Evolutionary conservation across 2,113 vertebrate species (phyloP).

Genomic region (Boulengerochromis microlepis): DNA sequence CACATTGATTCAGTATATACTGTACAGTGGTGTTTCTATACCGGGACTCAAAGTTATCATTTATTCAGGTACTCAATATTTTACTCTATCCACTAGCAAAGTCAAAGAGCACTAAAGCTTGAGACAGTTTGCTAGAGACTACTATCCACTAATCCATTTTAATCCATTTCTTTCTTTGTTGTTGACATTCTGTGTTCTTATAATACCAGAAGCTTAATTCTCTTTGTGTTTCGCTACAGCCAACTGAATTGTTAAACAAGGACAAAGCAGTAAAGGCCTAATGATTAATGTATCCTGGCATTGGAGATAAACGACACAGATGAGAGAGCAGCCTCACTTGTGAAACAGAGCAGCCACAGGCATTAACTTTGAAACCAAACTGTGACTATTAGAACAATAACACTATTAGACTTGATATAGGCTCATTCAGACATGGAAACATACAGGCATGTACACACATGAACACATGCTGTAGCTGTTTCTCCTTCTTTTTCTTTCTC

Average conservation of each 20-base stretch:
- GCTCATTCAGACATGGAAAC: neutral
- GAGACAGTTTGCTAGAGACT: neutral
- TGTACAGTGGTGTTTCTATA: neutral
- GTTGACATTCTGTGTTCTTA: neutral
- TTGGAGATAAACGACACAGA: neutral
- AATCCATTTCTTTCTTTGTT: slow-evolving; percentile 8
- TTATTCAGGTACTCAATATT: neutral
- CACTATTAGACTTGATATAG: neutral
- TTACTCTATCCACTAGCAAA: neutral
- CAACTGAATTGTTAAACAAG: slow-evolving; percentile 5
- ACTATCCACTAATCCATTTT: neutral
- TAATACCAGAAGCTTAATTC: slow-evolving; percentile 2
- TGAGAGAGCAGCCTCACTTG: neutral
- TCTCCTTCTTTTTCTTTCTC: neutral
- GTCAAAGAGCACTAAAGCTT: neutral
- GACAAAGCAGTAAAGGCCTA: neutral
- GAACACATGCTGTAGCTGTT: neutral
- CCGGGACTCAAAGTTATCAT: neutral
- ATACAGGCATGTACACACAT: neutral
- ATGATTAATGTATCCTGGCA: neutral
- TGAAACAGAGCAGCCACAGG: neutral
- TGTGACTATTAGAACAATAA: neutral
- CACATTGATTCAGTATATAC: neutral
- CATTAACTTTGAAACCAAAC: slow-evolving; percentile 11
- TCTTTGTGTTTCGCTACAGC: neutral